Base-by-base conservation (phyloP, 1,140 invertebrate species). In the Lysiphlebus fabarum region DNA sequence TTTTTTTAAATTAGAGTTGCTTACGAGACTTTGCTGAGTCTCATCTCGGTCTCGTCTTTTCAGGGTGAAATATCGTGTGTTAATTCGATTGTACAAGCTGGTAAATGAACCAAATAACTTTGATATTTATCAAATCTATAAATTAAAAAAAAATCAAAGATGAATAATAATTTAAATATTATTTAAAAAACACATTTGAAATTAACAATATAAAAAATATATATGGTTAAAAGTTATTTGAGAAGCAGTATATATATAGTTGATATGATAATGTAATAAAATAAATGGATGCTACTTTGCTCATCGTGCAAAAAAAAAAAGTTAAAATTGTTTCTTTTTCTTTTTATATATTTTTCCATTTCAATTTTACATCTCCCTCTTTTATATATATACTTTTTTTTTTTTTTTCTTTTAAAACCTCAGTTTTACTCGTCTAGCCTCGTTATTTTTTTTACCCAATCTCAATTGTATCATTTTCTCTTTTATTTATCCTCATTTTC, bases 241-340 rank as follows among this genome's bases (percentile, higher is more conserved):
- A 75, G 75, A 74, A 76, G 68, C 74, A 56, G n/a, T n/a, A n/a
- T n/a, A n/a, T n/a, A n/a, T n/a, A 69, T 76, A 72, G 70, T 78
- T 74, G 75, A 75, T 78, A 80, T 80, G 78, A 80, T 80, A 80
- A 80, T 80, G 78, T 80, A 80, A 80, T 80, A 80, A 80, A 80
- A 79, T 79, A 79, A 80, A 77, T 80, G 76, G 74, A 79, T 69
- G 69, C 69, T 71, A 64, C 66, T 69, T 69, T 62, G 1, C 17
- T 4, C 66, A 65, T 62, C 62, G 55, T 62, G 60, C 67, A 66
- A 69, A 70, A 74, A 67, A 66, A 69, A 70, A 74, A 67, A 72
- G 68, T 26, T 26, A 4, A 26, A 26, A 26, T 68, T 67, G 56
- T 63, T 63, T 56, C 49, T 6, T 14, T 42, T n/a, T 62, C 53